Percentiles rank a stretch among this genome's conserved stretches.
These are phyloP conservation scores for Miichthys miiuy DNA, from an alignment of 2,797 vertebrate genomes.

Conservation along the genomic window DNA sequence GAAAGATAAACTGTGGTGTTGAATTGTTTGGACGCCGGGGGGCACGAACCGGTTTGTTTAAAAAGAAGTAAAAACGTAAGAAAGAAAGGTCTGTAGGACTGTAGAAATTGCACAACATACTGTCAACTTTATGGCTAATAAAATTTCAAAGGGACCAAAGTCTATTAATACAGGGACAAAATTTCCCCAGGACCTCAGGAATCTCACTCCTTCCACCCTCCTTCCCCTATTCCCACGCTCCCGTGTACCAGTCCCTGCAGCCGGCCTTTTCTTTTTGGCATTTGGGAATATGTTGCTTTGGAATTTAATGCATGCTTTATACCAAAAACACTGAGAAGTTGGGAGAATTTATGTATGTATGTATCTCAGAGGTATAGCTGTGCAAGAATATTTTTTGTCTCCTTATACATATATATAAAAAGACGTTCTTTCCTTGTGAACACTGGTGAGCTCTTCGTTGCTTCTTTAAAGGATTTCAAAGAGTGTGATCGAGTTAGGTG, in stretches of 20 bases:
- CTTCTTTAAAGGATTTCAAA: constrained; percentile 67
- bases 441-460: constrained; percentile 45
- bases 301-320: constrained; percentile 50
- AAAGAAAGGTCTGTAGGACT: constrained; percentile 72
- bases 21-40: constrained; percentile 73
- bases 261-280: constrained; percentile 45
- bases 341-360: constrained; percentile 2
- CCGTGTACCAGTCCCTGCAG: constrained; percentile 65
- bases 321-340: constrained; percentile 47
- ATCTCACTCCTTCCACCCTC: constrained; percentile 86
- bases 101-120: constrained; percentile 87
- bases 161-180: constrained; percentile 91
- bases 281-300: constrained; percentile 62
- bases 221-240: constrained; percentile 87
- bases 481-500: constrained; percentile 58
- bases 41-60: constrained; percentile 76
- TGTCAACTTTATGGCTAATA: constrained; percentile 96
- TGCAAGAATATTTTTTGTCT: constrained; percentile 16
- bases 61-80: constrained; percentile 75
- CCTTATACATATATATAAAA: background rate
- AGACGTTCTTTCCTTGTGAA: constrained; percentile 14
- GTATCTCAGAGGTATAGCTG: constrained; percentile 12
- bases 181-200: constrained; percentile 88
- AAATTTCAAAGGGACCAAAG: constrained; percentile 95
- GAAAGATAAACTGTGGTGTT: constrained; percentile 75